A percentile compares a stretch with the other conserved stretches of the same genome.
phyloP scores from a whole-genome alignment of 2,113 vertebrate species.

The Paraplagusia blochii region DNA sequence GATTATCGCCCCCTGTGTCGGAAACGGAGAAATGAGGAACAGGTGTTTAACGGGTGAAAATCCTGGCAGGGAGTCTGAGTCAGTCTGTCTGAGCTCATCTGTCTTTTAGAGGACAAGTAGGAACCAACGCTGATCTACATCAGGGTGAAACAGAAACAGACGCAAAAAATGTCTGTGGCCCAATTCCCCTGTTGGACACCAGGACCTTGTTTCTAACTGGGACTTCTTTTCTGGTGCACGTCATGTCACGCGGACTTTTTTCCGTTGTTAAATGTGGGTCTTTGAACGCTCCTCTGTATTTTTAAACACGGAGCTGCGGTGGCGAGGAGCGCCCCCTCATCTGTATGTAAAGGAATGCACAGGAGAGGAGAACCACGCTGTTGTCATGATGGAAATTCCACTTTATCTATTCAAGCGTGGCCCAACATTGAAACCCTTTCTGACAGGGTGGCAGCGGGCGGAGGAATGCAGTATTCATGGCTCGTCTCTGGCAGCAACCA shows the following conservation, averaged over 20 bases:
- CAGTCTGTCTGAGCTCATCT: background rate
- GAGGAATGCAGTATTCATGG: constrained; percentile 71
- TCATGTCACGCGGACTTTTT: background rate
- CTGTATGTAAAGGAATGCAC: constrained; percentile 37
- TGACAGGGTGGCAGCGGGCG: constrained; percentile 57
- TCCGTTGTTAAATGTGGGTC: background rate
- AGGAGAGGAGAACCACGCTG: constrained; percentile 37
- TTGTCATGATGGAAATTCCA: constrained; percentile 57
- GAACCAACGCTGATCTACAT: constrained; percentile 2
- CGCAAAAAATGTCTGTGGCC: background rate
- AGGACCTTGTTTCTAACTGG: constrained; percentile 26
- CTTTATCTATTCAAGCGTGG: constrained; percentile 67
- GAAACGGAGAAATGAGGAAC: constrained; percentile 20
- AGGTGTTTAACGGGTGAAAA: constrained; percentile 30
- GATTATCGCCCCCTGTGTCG: constrained; percentile 17
- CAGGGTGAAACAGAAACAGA: constrained; percentile 9
- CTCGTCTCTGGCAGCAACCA: constrained; percentile 61
- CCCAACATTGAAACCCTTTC: constrained; percentile 69
- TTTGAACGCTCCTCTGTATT: constrained; percentile 8
- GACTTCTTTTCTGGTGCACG: background rate
- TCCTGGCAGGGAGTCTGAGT: constrained; percentile 10
- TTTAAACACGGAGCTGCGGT: too few species aligned
- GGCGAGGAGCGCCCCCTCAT: too few species aligned
- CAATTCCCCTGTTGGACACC: constrained; percentile 10
- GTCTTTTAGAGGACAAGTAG: constrained; percentile 1